Conservation (phyloP, 2,888 invertebrate species). For the Conus canariensis region DNA sequence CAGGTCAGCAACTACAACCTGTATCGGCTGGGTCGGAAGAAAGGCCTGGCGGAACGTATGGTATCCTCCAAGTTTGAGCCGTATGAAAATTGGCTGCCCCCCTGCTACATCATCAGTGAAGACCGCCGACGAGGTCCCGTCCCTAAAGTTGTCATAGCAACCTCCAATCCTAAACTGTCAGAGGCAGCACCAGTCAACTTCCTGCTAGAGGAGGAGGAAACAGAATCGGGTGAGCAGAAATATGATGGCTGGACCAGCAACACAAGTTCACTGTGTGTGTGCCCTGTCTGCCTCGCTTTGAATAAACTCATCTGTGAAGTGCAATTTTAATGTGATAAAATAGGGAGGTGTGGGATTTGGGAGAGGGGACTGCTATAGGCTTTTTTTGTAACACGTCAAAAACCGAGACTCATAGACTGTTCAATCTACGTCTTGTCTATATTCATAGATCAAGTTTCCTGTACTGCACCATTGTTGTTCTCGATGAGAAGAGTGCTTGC, state of each 20-base stretch:
- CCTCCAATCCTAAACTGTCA: conserved; percentile 39
- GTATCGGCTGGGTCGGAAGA: conserved; percentile 93
- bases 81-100: conserved; percentile 99
- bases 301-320: background rate
- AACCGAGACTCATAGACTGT: too few relatives aligned
- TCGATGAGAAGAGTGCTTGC: too few relatives aligned
- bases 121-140: conserved; percentile 72
- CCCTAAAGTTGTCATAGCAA: conserved; percentile 67
- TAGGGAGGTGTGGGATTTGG: too few relatives aligned
- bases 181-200: conserved; percentile 35
- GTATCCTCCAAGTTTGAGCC: conserved; percentile 99
- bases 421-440: too few relatives aligned
- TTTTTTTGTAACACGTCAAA: too few relatives aligned
- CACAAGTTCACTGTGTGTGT: too few relatives aligned
- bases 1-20: conserved; percentile 92
- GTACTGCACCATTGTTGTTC: too few relatives aligned
- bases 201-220: conserved; percentile 39
- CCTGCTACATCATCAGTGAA: conserved; percentile 88
- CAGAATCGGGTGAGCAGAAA: conserved; percentile 7
- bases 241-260: background rate
- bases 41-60: conserved; percentile 95
- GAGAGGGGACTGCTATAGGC: too few relatives aligned
- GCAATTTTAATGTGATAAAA: too few relatives aligned
- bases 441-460: too few relatives aligned
- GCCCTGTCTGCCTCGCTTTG: too few relatives aligned